Evolutionary conservation across 2,113 vertebrate genomes (phyloP), one percentile per base, ranked within the genome.

Genomic region (Myanophis thanlyinensis): DNA sequence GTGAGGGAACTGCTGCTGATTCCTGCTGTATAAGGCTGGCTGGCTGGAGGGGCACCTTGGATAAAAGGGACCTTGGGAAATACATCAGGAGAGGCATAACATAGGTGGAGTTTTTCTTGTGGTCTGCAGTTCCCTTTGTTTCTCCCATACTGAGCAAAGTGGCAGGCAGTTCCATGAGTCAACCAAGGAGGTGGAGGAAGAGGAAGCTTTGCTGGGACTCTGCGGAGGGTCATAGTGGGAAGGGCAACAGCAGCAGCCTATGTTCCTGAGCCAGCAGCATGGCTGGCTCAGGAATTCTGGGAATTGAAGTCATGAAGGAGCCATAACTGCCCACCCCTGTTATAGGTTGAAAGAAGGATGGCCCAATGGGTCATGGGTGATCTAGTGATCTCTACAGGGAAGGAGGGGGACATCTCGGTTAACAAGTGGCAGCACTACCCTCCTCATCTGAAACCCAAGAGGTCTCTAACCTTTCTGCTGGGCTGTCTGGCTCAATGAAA

Each of bases 401-500:
- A 40, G 18, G 96, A 95, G 95, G 94, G 94, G 96, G 95, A 97
- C 95, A 96, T 95, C 95, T 96, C 95, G 25, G 53, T 88, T 86
- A 62, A 40, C 30, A 48, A 96, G 96, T 96, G 94, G 95, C 95
- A 97, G 96, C 94, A 90, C 96, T 94, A 96, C 94, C 95, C 96
- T 95, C 95, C 95, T 95, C 95, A 96, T 73, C 47, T 88, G 89
- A 95, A 94, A 95, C 97, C 96, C 97, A 97, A 97, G 97, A 96
- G 96, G 94, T 93, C 97, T 97, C 98, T 98, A 97, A 98, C 99
- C 99, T 99, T 97, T 99, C 99, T 54, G 99, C 99, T 0, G 99
- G 98, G 96, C 99, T 99, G 98, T 99, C 99, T 0, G 98, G 98
- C 96, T 99, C 99, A 46, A 99, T 99, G 96, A 99, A 99, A 94